Conservation (phyloP, 2,797 vertebrate genomes). For the Schizopygopsis pylzovi region DNA sequence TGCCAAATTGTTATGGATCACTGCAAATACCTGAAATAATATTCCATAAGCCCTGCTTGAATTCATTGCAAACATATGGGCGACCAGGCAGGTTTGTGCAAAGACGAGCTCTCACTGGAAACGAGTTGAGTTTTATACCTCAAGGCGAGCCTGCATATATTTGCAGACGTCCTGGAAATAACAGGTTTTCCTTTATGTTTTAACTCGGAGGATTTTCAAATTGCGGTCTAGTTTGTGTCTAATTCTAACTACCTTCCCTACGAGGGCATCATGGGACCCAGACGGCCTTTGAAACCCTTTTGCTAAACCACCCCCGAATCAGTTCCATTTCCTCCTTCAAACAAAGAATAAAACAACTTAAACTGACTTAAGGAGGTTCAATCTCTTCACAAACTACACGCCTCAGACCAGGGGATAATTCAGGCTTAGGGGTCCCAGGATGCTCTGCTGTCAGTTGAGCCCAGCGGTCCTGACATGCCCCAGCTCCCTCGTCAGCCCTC, state of each 20-base stretch:
- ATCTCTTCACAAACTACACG: slow-evolving; percentile 56
- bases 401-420: slow-evolving; percentile 48
- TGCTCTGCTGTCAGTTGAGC: slow-evolving; percentile 54
- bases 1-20: slow-evolving; percentile 34
- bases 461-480: slow-evolving; percentile 58
- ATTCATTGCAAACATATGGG: slow-evolving; percentile 15
- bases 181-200: slow-evolving; percentile 12
- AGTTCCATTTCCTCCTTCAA: slow-evolving; percentile 49
- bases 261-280: not conserved
- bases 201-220: not conserved
- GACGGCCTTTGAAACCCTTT: slow-evolving; percentile 22
- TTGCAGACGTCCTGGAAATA: slow-evolving; percentile 6
- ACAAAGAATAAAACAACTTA: slow-evolving; percentile 40
- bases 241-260: slow-evolving; percentile 21
- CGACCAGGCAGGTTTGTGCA: slow-evolving; percentile 33
- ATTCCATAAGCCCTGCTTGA: slow-evolving; percentile 33
- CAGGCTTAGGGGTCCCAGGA: slow-evolving; percentile 53
- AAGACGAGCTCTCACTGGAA: not conserved
- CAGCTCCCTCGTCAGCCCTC: slow-evolving; percentile 53
- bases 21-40: slow-evolving; percentile 32
- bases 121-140: slow-evolving; percentile 14
- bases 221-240: slow-evolving; percentile 31
- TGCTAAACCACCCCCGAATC: slow-evolving; percentile 33
- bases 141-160: not conserved
- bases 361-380: slow-evolving; percentile 56